phyloP scores from a whole-genome alignment of 2,888 invertebrate genomes.

The Drosophila neonasuta region DNA sequence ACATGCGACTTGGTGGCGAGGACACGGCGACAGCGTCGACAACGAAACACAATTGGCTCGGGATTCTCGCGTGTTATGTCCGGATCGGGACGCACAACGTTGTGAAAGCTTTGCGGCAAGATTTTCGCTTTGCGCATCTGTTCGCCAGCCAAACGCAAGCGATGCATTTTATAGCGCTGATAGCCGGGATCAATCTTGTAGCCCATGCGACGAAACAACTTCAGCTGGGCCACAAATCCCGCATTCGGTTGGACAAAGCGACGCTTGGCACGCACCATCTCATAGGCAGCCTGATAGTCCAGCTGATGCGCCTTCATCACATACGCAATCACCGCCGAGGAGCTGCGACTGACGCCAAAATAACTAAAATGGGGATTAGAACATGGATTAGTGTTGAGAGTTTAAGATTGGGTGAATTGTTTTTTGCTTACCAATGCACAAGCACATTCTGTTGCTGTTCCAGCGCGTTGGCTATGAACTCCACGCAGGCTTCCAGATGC shows the following conservation, averaged over 20 bases:
- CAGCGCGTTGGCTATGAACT: slow-evolving; percentile 89
- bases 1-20: slow-evolving; percentile 92
- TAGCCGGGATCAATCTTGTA: slow-evolving; percentile 87
- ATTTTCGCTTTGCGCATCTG: slow-evolving; percentile 92
- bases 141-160: slow-evolving; percentile 90
- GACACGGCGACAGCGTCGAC: slow-evolving; percentile 90
- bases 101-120: slow-evolving; percentile 89
- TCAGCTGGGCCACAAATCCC: slow-evolving; percentile 91
- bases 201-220: slow-evolving; percentile 90
- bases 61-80: slow-evolving; percentile 88
- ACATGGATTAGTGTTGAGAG: no score
- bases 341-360: slow-evolving; percentile 95
- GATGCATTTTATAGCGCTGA: slow-evolving; percentile 88
- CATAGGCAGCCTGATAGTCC: slow-evolving; percentile 88
- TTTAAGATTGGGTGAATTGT: no score
- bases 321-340: slow-evolving; percentile 92
- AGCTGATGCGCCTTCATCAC: slow-evolving; percentile 93
- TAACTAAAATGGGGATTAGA: slow-evolving; percentile 84
- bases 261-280: slow-evolving; percentile 87
- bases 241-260: slow-evolving; percentile 90
- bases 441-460: slow-evolving; percentile 87
- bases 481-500: slow-evolving; percentile 89
- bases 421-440: slow-evolving; percentile 89
- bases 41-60: slow-evolving; percentile 92
- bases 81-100: slow-evolving; percentile 91